A percentile compares a stretch with the other conserved stretches of the same genome.
Conservation (phyloP, 2,797 vertebrate species). For the Sylvilagus floridanus region DNA sequence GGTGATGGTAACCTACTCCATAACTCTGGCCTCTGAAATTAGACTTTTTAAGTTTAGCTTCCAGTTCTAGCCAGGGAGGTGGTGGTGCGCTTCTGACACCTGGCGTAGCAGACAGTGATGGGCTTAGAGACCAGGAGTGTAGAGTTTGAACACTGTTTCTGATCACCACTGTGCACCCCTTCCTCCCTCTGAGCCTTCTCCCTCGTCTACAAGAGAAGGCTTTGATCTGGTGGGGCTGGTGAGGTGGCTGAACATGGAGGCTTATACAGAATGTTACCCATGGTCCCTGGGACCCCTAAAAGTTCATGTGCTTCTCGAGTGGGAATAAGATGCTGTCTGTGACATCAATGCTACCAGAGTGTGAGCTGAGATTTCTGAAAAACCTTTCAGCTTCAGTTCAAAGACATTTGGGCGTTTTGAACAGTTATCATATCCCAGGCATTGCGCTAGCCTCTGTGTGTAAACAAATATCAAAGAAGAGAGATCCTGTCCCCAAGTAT, state of each 20-base stretch:
- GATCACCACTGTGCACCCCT: fast-evolving
- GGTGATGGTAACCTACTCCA: too few species aligned
- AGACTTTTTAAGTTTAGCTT: background rate
- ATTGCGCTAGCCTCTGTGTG: background rate
- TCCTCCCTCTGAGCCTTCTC: background rate
- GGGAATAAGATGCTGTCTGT: background rate
- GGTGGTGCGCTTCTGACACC: too few species aligned
- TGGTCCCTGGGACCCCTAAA: background rate
- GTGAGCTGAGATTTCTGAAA: background rate
- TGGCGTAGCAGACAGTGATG: background rate
- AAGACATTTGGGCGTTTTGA: fast-evolving
- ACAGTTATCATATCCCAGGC: background rate
- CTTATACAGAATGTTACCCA: background rate
- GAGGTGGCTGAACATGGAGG: background rate
- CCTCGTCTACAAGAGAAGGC: too few species aligned
- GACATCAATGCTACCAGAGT: background rate
- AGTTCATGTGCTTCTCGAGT: background rate
- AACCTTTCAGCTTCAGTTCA: background rate
- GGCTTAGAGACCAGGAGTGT: fast-evolving
- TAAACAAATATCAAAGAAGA: background rate
- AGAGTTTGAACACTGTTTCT: background rate
- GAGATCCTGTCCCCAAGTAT: background rate
- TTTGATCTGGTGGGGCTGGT: fast-evolving
- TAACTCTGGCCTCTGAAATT: too few species aligned
- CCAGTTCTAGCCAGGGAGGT: background rate